Evolutionary conservation across 2,113 vertebrate genomes (phyloP).

Genomic region (Tonatia bakeri): DNA sequence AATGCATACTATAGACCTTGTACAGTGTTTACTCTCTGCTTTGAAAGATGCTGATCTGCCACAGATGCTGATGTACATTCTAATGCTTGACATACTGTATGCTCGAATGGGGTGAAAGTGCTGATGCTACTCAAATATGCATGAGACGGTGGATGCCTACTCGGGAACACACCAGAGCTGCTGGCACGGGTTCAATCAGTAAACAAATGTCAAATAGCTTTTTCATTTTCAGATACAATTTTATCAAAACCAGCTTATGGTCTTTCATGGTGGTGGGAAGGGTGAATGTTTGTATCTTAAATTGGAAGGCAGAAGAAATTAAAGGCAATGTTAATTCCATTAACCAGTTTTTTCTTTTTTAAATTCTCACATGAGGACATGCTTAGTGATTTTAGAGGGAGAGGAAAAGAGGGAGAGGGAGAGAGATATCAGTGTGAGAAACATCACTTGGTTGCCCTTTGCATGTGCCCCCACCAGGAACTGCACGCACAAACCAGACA

Average conservation of each 20-base stretch:
- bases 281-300: neutral
- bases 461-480: too few species aligned
- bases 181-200: constrained; percentile 19
- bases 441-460: too few species aligned
- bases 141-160: neutral
- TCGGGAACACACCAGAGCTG: neutral
- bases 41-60: constrained; percentile 43
- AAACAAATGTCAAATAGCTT: constrained; percentile 41
- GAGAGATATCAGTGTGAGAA: too few species aligned
- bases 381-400: too few species aligned
- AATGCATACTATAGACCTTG: neutral
- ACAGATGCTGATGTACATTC: neutral
- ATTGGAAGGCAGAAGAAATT: neutral
- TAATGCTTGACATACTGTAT: neutral
- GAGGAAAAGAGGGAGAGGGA: too few species aligned
- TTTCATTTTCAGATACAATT: constrained; percentile 38
- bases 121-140: constrained; percentile 33
- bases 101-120: neutral
- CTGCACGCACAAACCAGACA: too few species aligned
- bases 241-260: constrained; percentile 40
- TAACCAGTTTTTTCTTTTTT: neutral
- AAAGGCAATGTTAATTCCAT: neutral
- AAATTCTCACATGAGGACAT: too few species aligned
- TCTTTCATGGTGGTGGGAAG: neutral
- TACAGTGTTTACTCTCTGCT: constrained; percentile 20